phyloP scores from a whole-genome alignment of 2,113 vertebrate genomes.

The Pollimyrus isidori region DNA sequence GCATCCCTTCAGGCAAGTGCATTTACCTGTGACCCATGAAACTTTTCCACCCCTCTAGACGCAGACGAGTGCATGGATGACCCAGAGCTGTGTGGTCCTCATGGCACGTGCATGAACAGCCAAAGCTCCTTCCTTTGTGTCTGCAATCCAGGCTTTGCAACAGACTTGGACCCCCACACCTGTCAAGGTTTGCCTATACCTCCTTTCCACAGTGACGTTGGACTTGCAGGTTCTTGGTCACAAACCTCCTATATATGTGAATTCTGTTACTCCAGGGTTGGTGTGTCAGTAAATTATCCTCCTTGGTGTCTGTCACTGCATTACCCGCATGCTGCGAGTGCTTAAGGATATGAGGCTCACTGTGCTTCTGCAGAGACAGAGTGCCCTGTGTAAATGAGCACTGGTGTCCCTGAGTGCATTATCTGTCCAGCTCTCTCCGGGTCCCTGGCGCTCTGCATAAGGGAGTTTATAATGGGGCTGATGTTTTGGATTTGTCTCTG shows the following conservation, averaged over 20 bases:
- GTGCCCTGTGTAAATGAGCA: background rate
- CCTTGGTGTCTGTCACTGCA: background rate
- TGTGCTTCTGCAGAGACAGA: background rate
- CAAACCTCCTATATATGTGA: background rate
- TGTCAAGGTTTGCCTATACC: slow-evolving; percentile 74
- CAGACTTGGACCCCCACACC: slow-evolving; percentile 54
- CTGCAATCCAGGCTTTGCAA: slow-evolving; percentile 76
- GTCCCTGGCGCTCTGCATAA: background rate
- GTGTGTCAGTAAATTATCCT: background rate
- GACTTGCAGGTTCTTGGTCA: background rate
- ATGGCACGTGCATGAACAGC: slow-evolving; percentile 80
- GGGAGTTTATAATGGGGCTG: background rate
- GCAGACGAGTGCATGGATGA: slow-evolving; percentile 78
- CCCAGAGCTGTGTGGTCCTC: slow-evolving; percentile 68
- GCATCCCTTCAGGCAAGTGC: background rate
- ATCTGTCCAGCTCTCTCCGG: background rate
- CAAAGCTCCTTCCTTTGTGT: slow-evolving; percentile 79
- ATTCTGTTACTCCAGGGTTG: background rate
- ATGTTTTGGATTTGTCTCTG: background rate
- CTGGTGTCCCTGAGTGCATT: background rate
- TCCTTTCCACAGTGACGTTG: background rate
- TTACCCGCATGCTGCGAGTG: background rate
- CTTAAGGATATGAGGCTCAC: background rate
- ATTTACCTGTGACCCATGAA: background rate
- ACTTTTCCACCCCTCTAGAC: slow-evolving; percentile 57